Conservation (phyloP, 2,888 invertebrate genomes). For the Marasmarcha lunaedactyla region DNA sequence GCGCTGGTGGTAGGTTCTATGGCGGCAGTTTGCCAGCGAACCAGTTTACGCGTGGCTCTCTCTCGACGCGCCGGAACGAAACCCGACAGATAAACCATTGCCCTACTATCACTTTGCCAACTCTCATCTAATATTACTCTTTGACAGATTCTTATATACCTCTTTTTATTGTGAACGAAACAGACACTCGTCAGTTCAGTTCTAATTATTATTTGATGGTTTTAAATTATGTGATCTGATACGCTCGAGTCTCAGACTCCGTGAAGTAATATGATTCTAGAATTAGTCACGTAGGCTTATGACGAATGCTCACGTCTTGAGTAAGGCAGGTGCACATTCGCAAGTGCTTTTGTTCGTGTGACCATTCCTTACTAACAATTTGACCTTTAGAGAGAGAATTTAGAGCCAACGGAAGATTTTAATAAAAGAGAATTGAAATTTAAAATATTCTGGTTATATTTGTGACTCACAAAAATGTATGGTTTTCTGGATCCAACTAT, state of each 20-base stretch:
- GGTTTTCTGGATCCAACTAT: too few relatives aligned
- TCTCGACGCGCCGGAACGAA: constrained; percentile 43
- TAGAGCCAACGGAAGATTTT: too few relatives aligned
- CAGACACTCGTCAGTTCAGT: neutral
- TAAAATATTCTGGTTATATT: too few relatives aligned
- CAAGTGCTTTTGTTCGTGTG: too few relatives aligned
- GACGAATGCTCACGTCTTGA: constrained; percentile 21
- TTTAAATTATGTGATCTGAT: constrained; percentile 5
- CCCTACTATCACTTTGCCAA: constrained; percentile 58
- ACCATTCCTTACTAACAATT: too few relatives aligned
- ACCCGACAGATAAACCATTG: constrained; percentile 36
- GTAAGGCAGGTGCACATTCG: constrained; percentile 28
- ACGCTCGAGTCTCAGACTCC: constrained; percentile 3
- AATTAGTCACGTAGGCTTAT: constrained; percentile 27
- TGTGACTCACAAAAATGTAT: too few relatives aligned
- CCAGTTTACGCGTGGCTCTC: constrained; percentile 20
- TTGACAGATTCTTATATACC: constrained; percentile 13
- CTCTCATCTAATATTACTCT: constrained; percentile 29
- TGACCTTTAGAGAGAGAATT: too few relatives aligned
- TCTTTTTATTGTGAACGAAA: constrained; percentile 10
- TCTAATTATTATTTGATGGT: constrained; percentile 1
- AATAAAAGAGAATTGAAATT: too few relatives aligned
- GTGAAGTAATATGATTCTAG: constrained; percentile 25
- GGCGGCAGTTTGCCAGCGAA: constrained; percentile 24
- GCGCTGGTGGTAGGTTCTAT: constrained; percentile 10